phyloP scores from a whole-genome alignment of 2,113 vertebrate genomes.

The Nibea albiflora region DNA sequence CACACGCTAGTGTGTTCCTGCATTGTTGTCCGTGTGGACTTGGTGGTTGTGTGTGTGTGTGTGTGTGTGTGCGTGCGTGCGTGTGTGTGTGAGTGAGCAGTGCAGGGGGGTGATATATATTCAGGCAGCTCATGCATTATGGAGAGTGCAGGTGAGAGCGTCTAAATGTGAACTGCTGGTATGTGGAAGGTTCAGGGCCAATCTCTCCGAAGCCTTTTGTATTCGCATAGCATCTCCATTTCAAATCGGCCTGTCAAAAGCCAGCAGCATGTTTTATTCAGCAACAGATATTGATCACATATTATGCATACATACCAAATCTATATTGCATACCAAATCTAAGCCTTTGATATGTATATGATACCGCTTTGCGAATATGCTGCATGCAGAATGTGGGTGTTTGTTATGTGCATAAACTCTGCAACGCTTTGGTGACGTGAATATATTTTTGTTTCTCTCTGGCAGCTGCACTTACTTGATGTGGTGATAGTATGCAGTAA shows the following conservation, averaged over 20 bases:
- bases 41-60: background rate
- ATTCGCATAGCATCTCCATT: conserved; percentile 82
- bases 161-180: conserved; percentile 78
- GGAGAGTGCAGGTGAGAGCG: conserved; percentile 78
- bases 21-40: conserved; percentile 2
- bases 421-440: conserved; percentile 31
- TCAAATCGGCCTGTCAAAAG: conserved; percentile 79
- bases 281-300: conserved; percentile 79
- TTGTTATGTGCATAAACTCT: conserved; percentile 62
- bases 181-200: conserved; percentile 78
- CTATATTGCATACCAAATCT: conserved; percentile 65
- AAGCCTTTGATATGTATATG: conserved; percentile 64
- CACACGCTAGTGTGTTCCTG: conserved; percentile 30
- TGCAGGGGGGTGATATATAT: conserved; percentile 72
- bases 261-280: conserved; percentile 79
- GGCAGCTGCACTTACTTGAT: conserved; percentile 27
- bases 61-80: conserved; percentile 4
- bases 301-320: conserved; percentile 75
- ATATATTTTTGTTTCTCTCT: conserved; percentile 8
- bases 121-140: conserved; percentile 81
- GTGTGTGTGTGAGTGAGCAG: conserved; percentile 33
- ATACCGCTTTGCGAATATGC: conserved; percentile 36
- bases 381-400: conserved; percentile 36
- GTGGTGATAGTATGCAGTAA: conserved; percentile 30
- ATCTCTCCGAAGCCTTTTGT: conserved; percentile 73